These are phyloP conservation scores for Dendrocincla tyrannina DNA, from an alignment of 2,797 vertebrate genomes.

Conservation along the genomic window DNA sequence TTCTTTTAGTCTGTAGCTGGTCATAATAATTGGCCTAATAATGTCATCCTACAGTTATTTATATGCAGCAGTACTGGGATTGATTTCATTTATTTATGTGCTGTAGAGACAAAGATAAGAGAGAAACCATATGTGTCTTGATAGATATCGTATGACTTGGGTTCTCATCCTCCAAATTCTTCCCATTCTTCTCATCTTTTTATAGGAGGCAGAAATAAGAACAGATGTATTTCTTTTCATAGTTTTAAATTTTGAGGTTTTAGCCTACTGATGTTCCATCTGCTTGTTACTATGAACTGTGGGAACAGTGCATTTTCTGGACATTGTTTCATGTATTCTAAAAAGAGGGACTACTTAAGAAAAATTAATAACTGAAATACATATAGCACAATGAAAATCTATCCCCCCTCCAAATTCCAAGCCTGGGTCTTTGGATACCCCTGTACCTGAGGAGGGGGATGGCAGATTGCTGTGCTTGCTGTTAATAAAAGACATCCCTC, in stretches of 20 bases:
- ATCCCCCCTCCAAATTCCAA: background rate
- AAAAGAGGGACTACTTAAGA: background rate
- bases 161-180: slow-evolving; percentile 21
- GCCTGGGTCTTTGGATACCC: background rate
- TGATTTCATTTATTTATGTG: background rate
- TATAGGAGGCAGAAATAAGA: background rate
- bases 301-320: background rate
- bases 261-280: background rate
- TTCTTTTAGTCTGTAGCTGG: background rate
- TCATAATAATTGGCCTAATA: background rate
- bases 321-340: background rate
- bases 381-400: background rate
- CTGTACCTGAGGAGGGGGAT: fast-evolving
- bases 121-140: slow-evolving; percentile 26
- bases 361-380: background rate
- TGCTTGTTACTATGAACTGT: background rate
- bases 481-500: background rate
- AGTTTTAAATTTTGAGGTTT: slow-evolving; percentile 15
- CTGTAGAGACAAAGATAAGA: slow-evolving; percentile 1
- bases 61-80: background rate
- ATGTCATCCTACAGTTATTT: background rate
- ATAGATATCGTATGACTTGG: slow-evolving; percentile 32
- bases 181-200: slow-evolving; percentile 25
- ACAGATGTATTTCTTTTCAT: slow-evolving; percentile 21
- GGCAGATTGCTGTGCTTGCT: fast-evolving